Base-by-base conservation (phyloP, 2,888 invertebrate species). In the Cataglyphis livida region DNA sequence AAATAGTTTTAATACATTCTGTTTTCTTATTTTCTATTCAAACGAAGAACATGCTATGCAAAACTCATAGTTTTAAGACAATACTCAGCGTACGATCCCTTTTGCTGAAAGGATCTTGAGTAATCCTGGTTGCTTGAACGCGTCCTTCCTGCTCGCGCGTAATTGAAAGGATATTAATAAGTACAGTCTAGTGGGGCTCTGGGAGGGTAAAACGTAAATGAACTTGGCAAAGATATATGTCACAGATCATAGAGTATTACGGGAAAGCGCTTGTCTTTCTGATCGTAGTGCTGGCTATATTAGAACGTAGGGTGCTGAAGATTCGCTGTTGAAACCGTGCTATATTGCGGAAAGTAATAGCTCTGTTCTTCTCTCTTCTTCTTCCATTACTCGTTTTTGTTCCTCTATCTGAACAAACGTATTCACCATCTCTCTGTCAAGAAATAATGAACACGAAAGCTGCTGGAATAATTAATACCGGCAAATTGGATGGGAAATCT, bases 381-480 rank as follows among this genome's bases (percentile, higher is more conserved):
- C 89, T 86, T 79, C 35, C 48, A 28, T 64, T 57, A 73, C 10
- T 75, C 25, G 75, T 79, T 81, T 83, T 71, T 66, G 35, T 66
- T 71, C 28, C 65, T 66, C 44, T 38, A 44, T 65, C 79, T 41
- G 59, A 12, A 25, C 12, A 48, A 61, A 51, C 18, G 28, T 76
- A 76, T 66, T 76, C 57, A 28, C 57, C 10, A 38, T 65, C 54
- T 75, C 75, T 25, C 48, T 25, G 64, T 78, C 32, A 41, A 44
- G 38, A 44, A 66, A 83, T 85, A 85, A 88, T 83, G 71, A 54
- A 44, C 62, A 68, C 62, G 44, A 86, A 85, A 87, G 81, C 85
- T 70, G 73, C n/a, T 18, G 61, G 70, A 85, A 88, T 83, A 88
- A 88, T 87, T 90, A 85, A 89, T 85, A 82, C 28, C 44, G 83